Base-by-base conservation (phyloP, 2,113 vertebrate genomes). In the Misgurnus anguillicaudatus region DNA sequence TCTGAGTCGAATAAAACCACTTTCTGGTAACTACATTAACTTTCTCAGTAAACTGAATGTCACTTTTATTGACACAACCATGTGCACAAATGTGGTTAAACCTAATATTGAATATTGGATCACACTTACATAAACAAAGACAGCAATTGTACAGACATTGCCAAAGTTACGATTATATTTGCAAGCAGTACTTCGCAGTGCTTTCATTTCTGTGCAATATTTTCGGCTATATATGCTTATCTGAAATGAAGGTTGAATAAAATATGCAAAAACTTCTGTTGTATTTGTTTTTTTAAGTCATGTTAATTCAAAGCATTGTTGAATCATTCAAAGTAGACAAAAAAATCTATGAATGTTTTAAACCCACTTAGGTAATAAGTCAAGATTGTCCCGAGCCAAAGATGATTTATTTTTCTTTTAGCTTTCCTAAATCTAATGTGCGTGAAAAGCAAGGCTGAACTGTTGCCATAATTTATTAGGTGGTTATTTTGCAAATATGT, bases 21-120 rank as follows among this genome's bases (percentile, higher is more conserved):
- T 60, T 6, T 78, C 42, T 16, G 45, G 42, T 77, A 82, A 82
- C 80, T 24, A 57, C 68, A 80, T 85, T 82, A 74, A 39, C 41
- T 66, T 48, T n/a, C 53, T 17, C 55, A 68, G 48, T 60, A 61
- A 77, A 77, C 75, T 68, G 31, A 42, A 82, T 84, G 64, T 80
- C 19, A 65, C 41, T 58, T 68, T 9, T 64, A 31, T 21, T 38
- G 65, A 55, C 36, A 63, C 57, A 55, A 62, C 68, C 39, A 36
- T 57, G 3, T 57, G 53, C 5, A n/a, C 62, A 42, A 14, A 45
- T 42, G 14, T 65, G 17, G 10, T 36, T 55, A 14, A 71, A 41
- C 24, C 36, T 41, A 57, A 53, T 58, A 71, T 80, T 73, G 64
- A 78, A 80, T 67, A 38, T 72, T 62, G 45, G 61, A 82, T 80